Evolutionary conservation across 2,888 invertebrate genomes (phyloP), one percentile per base, ranked within the genome.

Genomic region (Coelinius sp.): DNA sequence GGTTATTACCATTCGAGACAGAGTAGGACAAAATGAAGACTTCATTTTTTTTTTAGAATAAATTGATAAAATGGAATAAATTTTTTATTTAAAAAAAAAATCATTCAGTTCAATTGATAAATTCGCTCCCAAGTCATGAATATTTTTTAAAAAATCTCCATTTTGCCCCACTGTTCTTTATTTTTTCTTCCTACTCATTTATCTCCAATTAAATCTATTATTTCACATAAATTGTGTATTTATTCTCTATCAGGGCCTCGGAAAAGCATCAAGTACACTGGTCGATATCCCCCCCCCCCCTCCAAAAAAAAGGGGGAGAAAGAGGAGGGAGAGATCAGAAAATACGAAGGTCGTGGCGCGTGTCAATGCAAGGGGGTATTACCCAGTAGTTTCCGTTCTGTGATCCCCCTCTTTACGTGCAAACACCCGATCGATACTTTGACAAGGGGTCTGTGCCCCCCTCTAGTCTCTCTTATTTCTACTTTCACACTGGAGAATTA

Each of bases 391-490:
- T 63, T 63, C 41, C 41, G 41, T 41, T 63, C 41, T 41, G 22
- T 27, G 35, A 38, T 41, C 63, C 38, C 38, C 63, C 20, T 41
- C 41, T 41, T 41, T n/a, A 12, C 41, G 41, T 1, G 17, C 17
- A 44, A 63, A 63, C 24, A 12, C 0, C n/a, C 24, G 41, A 63
- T 63, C 63, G 63, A 63, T 63, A 63, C 41, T 24, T 20, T 7
- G 22, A 12, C 44, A 25, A 63, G 63, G 63, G 63, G 38, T 44
- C 24, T 41, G 71, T 67, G 56, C 65, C 71, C 73, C 67, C 70
- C n/a, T n/a, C n/a, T n/a, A n/a, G n/a, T 73, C 71, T 73, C 74
- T 72, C 72, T 71, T 71, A 73, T 76, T 65, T 75, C 77, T 72
- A 73, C 66, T 35, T 68, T 59, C 35, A 27, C 68, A 56, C 68